Evolutionary conservation across 2,888 invertebrate species (phyloP).

Genomic region (Drosophila gaucha): DNA sequence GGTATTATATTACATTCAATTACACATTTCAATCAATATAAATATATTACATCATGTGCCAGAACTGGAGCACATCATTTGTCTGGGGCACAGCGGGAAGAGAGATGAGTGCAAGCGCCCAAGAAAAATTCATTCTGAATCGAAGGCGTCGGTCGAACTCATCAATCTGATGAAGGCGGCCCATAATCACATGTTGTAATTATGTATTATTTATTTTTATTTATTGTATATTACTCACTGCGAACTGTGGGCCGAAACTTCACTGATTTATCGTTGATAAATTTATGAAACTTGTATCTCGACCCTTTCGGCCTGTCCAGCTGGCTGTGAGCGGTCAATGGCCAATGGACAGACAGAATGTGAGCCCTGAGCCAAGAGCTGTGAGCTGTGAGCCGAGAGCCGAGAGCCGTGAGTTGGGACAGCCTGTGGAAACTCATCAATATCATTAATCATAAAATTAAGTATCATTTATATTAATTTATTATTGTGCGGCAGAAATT

Average conservation of each 20-base stretch:
- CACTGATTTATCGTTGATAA: constrained; percentile 78
- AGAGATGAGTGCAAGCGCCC: constrained; percentile 20
- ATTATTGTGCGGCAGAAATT: constrained; percentile 78
- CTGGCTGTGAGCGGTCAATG: constrained; percentile 15
- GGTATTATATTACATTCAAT: too few species aligned
- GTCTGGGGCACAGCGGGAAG: constrained; percentile 49
- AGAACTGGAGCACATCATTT: constrained; percentile 60
- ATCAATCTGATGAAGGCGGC: constrained; percentile 38
- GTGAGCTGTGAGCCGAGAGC: constrained; percentile 1
- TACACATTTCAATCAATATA: constrained; percentile 67
- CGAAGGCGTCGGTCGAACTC: constrained; percentile 53
- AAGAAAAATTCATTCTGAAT: constrained; percentile 27
- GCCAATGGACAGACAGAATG: constrained; percentile 13
- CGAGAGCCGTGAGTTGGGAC: constrained; percentile 16
- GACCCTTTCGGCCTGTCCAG: constrained; percentile 30
- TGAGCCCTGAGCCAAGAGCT: constrained; percentile 2
- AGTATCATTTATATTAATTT: constrained; percentile 83
- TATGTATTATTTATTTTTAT: constrained; percentile 79
- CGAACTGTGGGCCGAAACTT: constrained; percentile 32
- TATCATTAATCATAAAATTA: constrained; percentile 82
- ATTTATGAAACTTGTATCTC: constrained; percentile 66
- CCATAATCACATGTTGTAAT: constrained; percentile 71
- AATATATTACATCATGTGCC: constrained; percentile 26
- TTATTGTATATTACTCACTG: constrained; percentile 69
- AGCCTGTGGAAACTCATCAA: constrained; percentile 76